Evolutionary conservation across 2,113 vertebrate species (phyloP), one percentile per base, ranked within the genome.

Genomic region (Gallinago undulata): DNA sequence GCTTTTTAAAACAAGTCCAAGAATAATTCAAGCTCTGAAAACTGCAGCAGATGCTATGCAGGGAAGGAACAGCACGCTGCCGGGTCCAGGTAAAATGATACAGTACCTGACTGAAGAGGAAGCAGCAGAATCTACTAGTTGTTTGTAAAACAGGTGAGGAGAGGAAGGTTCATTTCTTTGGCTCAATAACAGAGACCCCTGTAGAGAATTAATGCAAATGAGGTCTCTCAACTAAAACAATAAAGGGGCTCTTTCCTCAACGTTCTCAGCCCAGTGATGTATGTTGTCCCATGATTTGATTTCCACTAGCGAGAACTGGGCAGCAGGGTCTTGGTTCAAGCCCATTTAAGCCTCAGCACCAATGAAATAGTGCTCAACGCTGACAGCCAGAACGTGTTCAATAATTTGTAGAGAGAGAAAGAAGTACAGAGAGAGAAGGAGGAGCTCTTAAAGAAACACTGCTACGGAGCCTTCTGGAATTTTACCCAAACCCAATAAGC

Each of bases 41-140:
- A 55, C 39, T 89, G 56, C 96, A 96, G 86, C 89, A 93, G 94
- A 75, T 95, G 90, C 87, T 78, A 50, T 7, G 27, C 80, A 84
- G 90, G 79, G 53, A 68, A 70, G 77, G 88, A 89, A 25, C 53
- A 95, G 72, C 68, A 48, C 12, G 19, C 27, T 74, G 77, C 56
- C 31, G 19, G 63, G 60, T 27, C 68, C 24, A 30, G 37, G 77
- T 78, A 87, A 97, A 75, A 55, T 7, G 77, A 93, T 79, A 72
- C 0, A 1, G 43, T 68, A 31, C 92, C 43, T 62, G 16, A 19
- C 23, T 51, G 72, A 57, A 43, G 67, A 90, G 79, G 82, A 55
- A 78, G 88, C 11, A 80, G 56, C 53, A 3, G 3, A 92, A 78
- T 60, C 80, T 45, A 19, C 30, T 23, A 56, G 11, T 62, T 5